Evolutionary conservation across 1,140 invertebrate species (phyloP), one percentile per base, ranked within the genome.

Genomic region (Drosophila persimilis): DNA sequence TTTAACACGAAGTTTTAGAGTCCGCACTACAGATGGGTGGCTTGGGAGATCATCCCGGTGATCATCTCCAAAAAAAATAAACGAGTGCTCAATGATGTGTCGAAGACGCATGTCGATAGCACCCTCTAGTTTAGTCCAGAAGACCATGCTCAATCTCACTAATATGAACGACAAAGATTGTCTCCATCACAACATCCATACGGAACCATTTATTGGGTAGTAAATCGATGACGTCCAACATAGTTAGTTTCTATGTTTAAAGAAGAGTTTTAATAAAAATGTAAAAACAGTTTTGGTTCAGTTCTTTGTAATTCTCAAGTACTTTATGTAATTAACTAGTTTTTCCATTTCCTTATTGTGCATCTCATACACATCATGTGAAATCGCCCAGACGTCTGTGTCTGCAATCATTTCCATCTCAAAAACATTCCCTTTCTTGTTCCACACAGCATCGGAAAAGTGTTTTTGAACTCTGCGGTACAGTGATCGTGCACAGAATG

Each of bases 381-480:
- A 54, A 6, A 77, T 43, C 6, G 2, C 5, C 22, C 31, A 66
- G 0, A 50, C 15, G 54, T 77, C 61, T 0, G 0, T 41, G 4
- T 7, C 0, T n/a, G 46, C 8, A 8, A 24, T 1, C 24, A 29
- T 57, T 1, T 58, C 67, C 7, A 53, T 60, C 20, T 72, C 67
- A 20, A 78, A 65, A 15, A 78, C 56, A 48, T 78, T 78, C 6
- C 75, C 61, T 8, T 47, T 47, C 54, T 66, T 78, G 26, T 73
- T 78, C 75, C 75, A 78, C 9, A 61, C 41, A 0, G 31, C 29
- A 4, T 78, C 56, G 1, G 47, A 35, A 24, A 67, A 67, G 35
- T 58, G 20, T 8, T 39, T 61, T 22, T 57, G 46, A 5, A 69
- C 74, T 6, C 52, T 50, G 7, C 53, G 46, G 22, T 44, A 56